Conservation (phyloP, 1,140 invertebrate genomes). For the Pentalonia nigronervosa region DNA sequence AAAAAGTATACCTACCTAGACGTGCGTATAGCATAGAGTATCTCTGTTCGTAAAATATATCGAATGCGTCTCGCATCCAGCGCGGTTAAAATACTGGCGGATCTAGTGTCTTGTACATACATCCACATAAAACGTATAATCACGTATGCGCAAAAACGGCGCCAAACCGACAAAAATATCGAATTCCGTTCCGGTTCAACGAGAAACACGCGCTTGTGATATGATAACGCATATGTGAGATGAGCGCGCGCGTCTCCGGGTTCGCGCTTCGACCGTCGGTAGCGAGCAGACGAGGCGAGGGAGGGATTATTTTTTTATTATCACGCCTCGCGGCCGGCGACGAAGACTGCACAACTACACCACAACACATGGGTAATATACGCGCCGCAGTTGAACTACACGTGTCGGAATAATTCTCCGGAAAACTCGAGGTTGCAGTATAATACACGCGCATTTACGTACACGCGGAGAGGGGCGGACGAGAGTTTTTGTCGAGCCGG, state of each 20-base stretch:
- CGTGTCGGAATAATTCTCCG: slow-evolving; percentile 38
- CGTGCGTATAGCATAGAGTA: neutral
- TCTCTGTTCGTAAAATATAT: neutral
- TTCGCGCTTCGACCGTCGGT: neutral
- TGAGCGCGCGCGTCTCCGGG: neutral
- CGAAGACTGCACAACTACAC: neutral
- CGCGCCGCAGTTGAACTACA: neutral
- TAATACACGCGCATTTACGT: neutral
- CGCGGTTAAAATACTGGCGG: too few relatives aligned
- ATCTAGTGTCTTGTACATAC: too few relatives aligned
- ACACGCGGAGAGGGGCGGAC: neutral
- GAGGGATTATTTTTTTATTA: neutral
- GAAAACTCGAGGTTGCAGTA: neutral
- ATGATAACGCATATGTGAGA: neutral
- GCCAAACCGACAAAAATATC: neutral
- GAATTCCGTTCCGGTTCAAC: neutral
- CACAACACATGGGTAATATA: neutral
- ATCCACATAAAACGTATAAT: too few relatives aligned
- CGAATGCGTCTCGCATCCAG: too few relatives aligned
- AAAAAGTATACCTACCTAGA: too few relatives aligned
- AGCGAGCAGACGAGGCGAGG: neutral
- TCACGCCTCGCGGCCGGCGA: too few relatives aligned
- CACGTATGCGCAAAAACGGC: neutral
- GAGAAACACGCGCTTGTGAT: neutral
- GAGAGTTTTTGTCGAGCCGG: slow-evolving; percentile 38